Evolutionary conservation across 2,797 vertebrate genomes (phyloP).

Genomic region (Rhinogobio ventralis): DNA sequence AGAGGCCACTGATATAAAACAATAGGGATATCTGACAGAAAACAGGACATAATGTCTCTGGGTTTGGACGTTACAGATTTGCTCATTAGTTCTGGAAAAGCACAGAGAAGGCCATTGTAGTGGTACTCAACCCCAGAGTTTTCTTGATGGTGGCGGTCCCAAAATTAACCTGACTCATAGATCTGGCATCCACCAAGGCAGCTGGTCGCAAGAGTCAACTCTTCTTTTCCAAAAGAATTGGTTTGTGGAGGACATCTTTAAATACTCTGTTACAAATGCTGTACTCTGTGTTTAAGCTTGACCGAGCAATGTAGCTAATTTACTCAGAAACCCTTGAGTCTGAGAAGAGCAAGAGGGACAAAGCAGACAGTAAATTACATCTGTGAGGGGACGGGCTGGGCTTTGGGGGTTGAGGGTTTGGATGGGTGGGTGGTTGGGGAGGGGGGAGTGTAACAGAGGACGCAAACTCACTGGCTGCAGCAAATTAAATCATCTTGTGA

Average conservation of each 20-base stretch:
- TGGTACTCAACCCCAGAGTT: slow-evolving; percentile 59
- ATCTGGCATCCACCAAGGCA: slow-evolving; percentile 58
- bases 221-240: slow-evolving; percentile 56
- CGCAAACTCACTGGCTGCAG: slow-evolving; percentile 41
- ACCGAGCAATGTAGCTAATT: slow-evolving; percentile 80
- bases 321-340: slow-evolving; percentile 80
- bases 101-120: slow-evolving; percentile 50
- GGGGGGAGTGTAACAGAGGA: slow-evolving; percentile 27
- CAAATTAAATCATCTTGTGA: slow-evolving; percentile 59
- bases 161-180: slow-evolving; percentile 70
- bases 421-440: slow-evolving; percentile 12
- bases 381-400: slow-evolving; percentile 65
- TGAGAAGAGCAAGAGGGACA: slow-evolving; percentile 71
- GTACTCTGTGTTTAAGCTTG: slow-evolving; percentile 82
- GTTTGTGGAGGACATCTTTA: slow-evolving; percentile 77
- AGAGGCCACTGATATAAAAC: slow-evolving; percentile 29
- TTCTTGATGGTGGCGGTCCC: slow-evolving; percentile 61
- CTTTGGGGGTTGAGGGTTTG: slow-evolving; percentile 56
- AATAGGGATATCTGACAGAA: slow-evolving; percentile 12
- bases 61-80: slow-evolving; percentile 37
- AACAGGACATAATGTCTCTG: slow-evolving; percentile 49
- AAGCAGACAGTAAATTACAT: slow-evolving; percentile 78
- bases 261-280: slow-evolving; percentile 76
- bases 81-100: slow-evolving; percentile 52
- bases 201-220: not conserved